These are phyloP conservation scores for Octomys mimax DNA, from an alignment of 2,797 vertebrate species.

Conservation along the genomic window DNA sequence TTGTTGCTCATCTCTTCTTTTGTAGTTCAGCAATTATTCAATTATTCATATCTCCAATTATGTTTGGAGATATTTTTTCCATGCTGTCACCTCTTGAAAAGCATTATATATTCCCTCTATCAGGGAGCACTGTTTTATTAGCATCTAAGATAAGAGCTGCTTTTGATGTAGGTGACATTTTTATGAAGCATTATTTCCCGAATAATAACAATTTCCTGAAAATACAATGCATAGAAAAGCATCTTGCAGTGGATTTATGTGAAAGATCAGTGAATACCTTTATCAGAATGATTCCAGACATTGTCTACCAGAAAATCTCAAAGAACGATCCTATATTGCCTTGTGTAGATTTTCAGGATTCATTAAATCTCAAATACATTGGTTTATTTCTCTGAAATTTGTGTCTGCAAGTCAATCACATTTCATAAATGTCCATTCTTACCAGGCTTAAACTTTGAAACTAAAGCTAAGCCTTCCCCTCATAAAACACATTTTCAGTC, in stretches of 20 bases:
- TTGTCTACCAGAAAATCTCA: conserved; percentile 50
- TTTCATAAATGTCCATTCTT: not conserved
- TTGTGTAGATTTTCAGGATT: not conserved
- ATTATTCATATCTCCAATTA: conserved; percentile 39
- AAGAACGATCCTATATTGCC: conserved; percentile 18
- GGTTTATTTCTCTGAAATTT: conserved; percentile 31
- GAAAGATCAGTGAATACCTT: conserved; percentile 18
- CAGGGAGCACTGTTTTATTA: conserved; percentile 12
- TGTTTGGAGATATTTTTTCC: conserved; percentile 54
- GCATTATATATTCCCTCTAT: not conserved
- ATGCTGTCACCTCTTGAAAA: conserved; percentile 47
- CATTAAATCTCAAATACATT: not conserved
- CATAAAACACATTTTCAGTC: not conserved
- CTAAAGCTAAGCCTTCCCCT: not conserved
- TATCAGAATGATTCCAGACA: not conserved
- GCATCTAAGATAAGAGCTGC: not conserved
- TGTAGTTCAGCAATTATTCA: conserved; percentile 70
- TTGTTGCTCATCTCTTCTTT: conserved; percentile 8
- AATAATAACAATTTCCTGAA: conserved; percentile 16
- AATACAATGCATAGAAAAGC: conserved; percentile 25
- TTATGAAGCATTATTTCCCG: not conserved
- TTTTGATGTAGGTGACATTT: conserved; percentile 17
- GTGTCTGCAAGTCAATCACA: not conserved
- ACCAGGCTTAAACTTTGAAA: not conserved
- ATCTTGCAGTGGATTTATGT: not conserved